Evolutionary conservation across 2,113 vertebrate genomes (phyloP).

Genomic region (Crotophaga sulcirostris): DNA sequence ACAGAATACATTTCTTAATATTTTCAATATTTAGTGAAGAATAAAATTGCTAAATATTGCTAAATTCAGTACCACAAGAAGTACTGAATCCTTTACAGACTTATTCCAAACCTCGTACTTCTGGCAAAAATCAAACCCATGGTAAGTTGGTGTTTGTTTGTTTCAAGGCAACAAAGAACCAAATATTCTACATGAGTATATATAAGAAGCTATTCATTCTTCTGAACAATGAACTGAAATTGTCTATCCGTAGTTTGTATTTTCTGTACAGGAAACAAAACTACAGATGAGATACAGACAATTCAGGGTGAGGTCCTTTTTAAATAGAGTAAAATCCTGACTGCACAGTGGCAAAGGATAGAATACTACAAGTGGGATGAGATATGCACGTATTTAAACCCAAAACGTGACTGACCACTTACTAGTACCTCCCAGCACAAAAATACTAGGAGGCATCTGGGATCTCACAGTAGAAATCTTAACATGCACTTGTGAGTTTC

Average conservation of each 20-base stretch:
- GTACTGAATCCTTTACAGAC: neutral
- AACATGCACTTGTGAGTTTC: neutral
- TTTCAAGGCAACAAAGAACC: neutral
- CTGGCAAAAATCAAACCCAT: neutral
- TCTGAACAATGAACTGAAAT: neutral
- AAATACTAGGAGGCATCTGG: neutral
- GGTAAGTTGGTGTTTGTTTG: neutral
- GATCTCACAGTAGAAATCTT: neutral
- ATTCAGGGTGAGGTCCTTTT: neutral
- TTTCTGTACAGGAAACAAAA: neutral
- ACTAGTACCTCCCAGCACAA: neutral
- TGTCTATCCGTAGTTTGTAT: neutral
- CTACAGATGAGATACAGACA: neutral
- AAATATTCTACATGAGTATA: neutral
- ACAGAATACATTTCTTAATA: neutral
- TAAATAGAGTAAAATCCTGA: neutral
- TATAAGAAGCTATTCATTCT: neutral
- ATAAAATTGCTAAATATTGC: neutral
- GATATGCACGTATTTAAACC: neutral
- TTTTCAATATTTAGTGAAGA: neutral
- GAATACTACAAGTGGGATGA: neutral
- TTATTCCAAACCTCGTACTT: neutral
- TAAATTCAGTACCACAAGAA: neutral
- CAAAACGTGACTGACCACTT: neutral
- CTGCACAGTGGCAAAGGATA: neutral